These are phyloP conservation scores for Galago senegalensis DNA, from an alignment of 2,797 vertebrate species.

Conservation along the genomic window DNA sequence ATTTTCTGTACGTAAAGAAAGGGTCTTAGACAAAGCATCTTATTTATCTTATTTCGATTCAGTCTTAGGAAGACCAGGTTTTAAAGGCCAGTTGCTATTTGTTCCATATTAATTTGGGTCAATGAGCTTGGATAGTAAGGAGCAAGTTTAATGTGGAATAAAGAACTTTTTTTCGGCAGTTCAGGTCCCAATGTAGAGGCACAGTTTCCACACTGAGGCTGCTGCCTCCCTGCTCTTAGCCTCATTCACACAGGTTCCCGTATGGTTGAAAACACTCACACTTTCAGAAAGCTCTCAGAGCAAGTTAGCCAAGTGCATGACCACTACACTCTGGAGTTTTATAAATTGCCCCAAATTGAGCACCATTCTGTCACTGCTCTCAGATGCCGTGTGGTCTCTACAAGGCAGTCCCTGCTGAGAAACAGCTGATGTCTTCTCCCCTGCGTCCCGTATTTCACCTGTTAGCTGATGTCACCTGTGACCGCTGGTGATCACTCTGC, in stretches of 20 bases:
- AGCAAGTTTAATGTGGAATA: constrained; percentile 39
- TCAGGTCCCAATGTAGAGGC: constrained; percentile 40
- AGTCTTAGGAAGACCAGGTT: constrained; percentile 25
- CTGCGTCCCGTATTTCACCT: constrained; percentile 10
- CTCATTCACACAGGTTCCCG: not conserved
- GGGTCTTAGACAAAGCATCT: not conserved
- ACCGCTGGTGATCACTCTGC: constrained; percentile 37
- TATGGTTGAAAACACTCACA: not conserved
- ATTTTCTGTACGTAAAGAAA: not conserved
- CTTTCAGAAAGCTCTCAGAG: not conserved
- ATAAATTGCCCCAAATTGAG: constrained; percentile 2
- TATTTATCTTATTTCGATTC: not conserved
- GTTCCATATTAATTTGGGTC: constrained; percentile 36
- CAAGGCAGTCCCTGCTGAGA: constrained; percentile 50
- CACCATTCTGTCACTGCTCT: constrained; percentile 35
- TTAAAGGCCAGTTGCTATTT: constrained; percentile 40
- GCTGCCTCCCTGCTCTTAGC: not conserved
- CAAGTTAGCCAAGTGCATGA: constrained; percentile 63
- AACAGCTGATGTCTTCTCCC: constrained; percentile 24
- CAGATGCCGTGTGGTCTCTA: constrained; percentile 50
- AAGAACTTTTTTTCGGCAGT: constrained; percentile 31
- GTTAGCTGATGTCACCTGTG: constrained; percentile 57
- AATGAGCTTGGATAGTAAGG: not conserved
- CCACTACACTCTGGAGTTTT: constrained; percentile 53
- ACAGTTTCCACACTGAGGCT: not conserved